Evolutionary conservation across 2,888 invertebrate genomes (phyloP).

Genomic region (Proisotoma minuta): DNA sequence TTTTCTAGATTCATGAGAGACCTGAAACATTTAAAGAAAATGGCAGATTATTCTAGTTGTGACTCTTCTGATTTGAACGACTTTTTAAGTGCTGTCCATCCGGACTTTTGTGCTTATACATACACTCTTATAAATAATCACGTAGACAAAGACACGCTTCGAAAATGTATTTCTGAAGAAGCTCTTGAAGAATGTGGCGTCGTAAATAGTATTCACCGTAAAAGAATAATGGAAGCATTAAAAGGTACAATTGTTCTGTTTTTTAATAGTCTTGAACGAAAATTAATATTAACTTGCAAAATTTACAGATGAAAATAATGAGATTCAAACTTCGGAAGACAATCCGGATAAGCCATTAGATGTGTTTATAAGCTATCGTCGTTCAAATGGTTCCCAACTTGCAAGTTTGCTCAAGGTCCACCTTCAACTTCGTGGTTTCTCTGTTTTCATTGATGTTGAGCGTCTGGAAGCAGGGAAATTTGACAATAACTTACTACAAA

Average conservation of each 20-base stretch:
- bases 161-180: conserved; percentile 68
- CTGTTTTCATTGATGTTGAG: conserved; percentile 97
- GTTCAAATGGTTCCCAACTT: conserved; percentile 94
- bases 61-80: conserved; percentile 86
- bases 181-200: conserved; percentile 85
- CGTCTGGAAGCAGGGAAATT: conserved; percentile 97
- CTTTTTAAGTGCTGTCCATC: conserved; percentile 75
- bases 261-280: not conserved
- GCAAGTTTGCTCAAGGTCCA: conserved; percentile 94
- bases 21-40: conserved; percentile 84
- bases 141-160: conserved; percentile 82
- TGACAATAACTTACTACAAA: conserved; percentile 93
- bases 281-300: not conserved
- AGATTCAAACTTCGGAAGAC: conserved; percentile 60
- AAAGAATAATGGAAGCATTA: conserved; percentile 83
- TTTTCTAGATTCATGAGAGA: conserved; percentile 83
- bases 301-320: conserved; percentile 5
- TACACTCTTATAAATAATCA: conserved; percentile 94
- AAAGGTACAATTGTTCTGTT: conserved; percentile 28
- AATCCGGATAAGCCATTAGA: conserved; percentile 85
- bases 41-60: conserved; percentile 92
- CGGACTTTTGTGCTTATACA: conserved; percentile 91
- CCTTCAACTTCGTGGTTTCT: conserved; percentile 88
- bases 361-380: conserved; percentile 94
- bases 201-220: conserved; percentile 87